Conservation (phyloP, 2,797 vertebrate species). For the Hephaestus fuliginosus region DNA sequence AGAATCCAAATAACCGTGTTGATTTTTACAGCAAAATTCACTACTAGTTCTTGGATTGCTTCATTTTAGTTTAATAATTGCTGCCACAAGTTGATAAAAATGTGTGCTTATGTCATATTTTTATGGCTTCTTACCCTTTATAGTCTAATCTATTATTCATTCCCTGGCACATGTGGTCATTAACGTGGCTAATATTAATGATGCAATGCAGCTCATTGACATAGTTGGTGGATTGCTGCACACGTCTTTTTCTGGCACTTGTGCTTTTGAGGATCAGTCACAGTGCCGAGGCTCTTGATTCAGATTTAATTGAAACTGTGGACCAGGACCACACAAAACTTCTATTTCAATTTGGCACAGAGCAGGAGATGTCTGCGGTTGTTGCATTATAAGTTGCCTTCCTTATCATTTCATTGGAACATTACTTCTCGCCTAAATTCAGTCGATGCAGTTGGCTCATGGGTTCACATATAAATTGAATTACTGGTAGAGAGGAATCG, state of each 20-base stretch:
- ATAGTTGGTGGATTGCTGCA: conserved; percentile 27
- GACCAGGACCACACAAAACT: conserved; percentile 12
- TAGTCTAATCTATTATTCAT: conserved; percentile 66
- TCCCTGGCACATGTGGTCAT: conserved; percentile 52
- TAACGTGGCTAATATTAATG: conserved; percentile 49
- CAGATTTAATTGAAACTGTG: conserved; percentile 51
- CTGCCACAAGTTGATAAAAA: conserved; percentile 43
- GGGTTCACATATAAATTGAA: conserved; percentile 51
- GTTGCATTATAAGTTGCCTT: conserved; percentile 24
- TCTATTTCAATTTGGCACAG: conserved; percentile 51
- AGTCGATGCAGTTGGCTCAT: conserved; percentile 35
- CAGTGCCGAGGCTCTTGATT: conserved; percentile 27
- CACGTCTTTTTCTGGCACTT: conserved; percentile 45
- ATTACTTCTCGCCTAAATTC: conserved; percentile 34
- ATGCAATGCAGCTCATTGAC: conserved; percentile 9
- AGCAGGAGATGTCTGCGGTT: conserved; percentile 25
- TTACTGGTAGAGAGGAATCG: conserved; percentile 37
- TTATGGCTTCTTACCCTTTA: conserved; percentile 27
- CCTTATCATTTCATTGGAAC: conserved; percentile 33
- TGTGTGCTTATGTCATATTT: conserved; percentile 16
- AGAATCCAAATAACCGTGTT: conserved; percentile 17
- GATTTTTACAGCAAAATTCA: conserved; percentile 51
- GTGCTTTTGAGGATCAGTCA: conserved; percentile 48
- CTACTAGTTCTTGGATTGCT: conserved; percentile 32
- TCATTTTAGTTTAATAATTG: conserved; percentile 40